Evolutionary conservation across 1,140 invertebrate species (phyloP), one percentile per base, ranked within the genome.

Genomic region (Bradysia coprophila): DNA sequence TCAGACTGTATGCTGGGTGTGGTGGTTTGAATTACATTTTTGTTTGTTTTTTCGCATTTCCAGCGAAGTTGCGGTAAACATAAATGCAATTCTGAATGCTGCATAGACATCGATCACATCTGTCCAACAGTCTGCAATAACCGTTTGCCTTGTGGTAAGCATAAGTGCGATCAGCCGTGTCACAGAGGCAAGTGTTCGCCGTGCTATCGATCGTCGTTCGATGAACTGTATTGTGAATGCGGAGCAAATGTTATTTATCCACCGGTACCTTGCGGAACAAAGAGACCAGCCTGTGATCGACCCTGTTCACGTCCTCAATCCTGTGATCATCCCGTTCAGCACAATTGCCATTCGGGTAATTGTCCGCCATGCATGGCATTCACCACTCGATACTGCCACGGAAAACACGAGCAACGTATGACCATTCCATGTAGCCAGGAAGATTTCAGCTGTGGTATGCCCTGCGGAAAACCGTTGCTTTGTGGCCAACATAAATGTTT

Each of bases 281-380:
- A 74, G 44, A 77, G 75, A 4, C 91, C 92, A 0, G 58, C 67
- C 6, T 98, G 93, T 65, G 63, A 64, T 20, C 65, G 73, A 15
- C 76, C 77, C 0, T 98, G 93, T 61, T 68, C 71, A 0, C 69
- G 89, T 31, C 49, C 62, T 18, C 87, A 94, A 48, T 34, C 70
- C 0, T 97, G 93, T 64, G 69, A 69, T 15, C 93, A 97, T 67
- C 66, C 75, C 22, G 73, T 81, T 1, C 69, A 76, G 47, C 89
- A 93, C 57, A 66, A 64, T 31, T 90, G 86, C 50, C 68, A 71
- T 57, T 55, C 59, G 22, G 62, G 64, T 22, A 43, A 63, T 5
- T 98, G 94, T 62, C 91, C 93, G n/a, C 92, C 91, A 4, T 98
- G 93, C 63, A 83, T 87, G 19, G 77, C 86, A 34, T 72, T 96